Conservation (phyloP, 2,888 invertebrate genomes). For the Arrhopalites spinosus region DNA sequence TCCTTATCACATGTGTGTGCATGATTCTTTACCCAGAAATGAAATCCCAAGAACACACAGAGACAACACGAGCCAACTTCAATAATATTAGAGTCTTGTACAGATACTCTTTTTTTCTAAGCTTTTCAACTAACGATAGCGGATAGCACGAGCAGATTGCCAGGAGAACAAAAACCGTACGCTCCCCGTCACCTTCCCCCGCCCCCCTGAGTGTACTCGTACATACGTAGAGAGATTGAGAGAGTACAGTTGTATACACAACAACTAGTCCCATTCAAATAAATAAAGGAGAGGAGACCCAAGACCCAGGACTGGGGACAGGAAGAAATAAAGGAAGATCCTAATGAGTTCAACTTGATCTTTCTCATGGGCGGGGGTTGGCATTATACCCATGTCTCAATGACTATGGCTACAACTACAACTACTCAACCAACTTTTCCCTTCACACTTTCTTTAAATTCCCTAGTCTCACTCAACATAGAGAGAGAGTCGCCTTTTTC, state of each 20-base stretch:
- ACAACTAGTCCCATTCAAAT: slow-evolving; percentile 8
- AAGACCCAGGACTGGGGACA: too few species aligned
- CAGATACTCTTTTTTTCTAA: too few species aligned
- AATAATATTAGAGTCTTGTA: too few species aligned
- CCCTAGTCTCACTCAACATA: background rate
- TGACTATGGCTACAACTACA: background rate
- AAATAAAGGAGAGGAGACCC: slow-evolving; percentile 18
- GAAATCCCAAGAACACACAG: too few species aligned
- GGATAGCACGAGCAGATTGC: background rate
- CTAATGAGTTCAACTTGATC: slow-evolving; percentile 35
- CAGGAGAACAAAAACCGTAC: background rate
- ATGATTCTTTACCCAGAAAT: background rate
- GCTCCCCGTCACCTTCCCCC: background rate
- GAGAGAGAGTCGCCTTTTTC: background rate
- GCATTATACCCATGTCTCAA: background rate
- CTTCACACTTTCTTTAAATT: slow-evolving; percentile 12
- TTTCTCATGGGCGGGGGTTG: slow-evolving; percentile 33
- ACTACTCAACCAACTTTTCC: background rate
- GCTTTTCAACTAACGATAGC: background rate
- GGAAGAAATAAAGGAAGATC: slow-evolving; percentile 27
- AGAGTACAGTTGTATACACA: too few species aligned
- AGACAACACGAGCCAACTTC: too few species aligned
- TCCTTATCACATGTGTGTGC: background rate
- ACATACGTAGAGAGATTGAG: background rate
- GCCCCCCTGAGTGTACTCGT: background rate